Conservation (phyloP, 2,797 vertebrate genomes). For the Oreonectes daqikongensis region DNA sequence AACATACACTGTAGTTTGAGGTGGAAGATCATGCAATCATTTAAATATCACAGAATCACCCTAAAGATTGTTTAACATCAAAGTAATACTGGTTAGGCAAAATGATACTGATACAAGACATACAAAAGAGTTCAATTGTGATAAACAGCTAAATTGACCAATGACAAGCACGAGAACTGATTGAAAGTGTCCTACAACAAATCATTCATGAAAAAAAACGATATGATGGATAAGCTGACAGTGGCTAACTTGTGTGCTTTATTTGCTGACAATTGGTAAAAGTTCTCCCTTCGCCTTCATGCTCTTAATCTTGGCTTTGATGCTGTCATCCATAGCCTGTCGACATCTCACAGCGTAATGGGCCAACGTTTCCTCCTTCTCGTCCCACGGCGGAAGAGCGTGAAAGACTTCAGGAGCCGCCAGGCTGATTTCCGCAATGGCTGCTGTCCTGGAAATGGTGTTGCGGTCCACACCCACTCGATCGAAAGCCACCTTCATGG, state of each 20-base stretch:
- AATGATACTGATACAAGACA: constrained; percentile 11
- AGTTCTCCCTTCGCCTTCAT: constrained; percentile 68
- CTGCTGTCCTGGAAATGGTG: constrained; percentile 71
- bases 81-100: constrained; percentile 39
- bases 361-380: constrained; percentile 71
- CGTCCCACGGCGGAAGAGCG: constrained; percentile 68
- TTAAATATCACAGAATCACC: background rate
- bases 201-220: background rate
- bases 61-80: background rate
- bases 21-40: constrained; percentile 22
- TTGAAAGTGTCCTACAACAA: background rate
- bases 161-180: background rate
- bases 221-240: background rate
- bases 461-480: constrained; percentile 73
- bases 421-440: constrained; percentile 71
- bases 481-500: constrained; percentile 75
- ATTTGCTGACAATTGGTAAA: constrained; percentile 76
- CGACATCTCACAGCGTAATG: constrained; percentile 68
- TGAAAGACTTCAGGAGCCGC: constrained; percentile 71
- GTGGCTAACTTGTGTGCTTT: background rate
- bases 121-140: background rate
- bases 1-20: constrained; percentile 13
- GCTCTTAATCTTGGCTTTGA: constrained; percentile 70
- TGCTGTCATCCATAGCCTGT: constrained; percentile 71
- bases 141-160: constrained; percentile 18